Evolutionary conservation across 2,888 invertebrate species (phyloP).

Genomic region (Noctua comes): DNA sequence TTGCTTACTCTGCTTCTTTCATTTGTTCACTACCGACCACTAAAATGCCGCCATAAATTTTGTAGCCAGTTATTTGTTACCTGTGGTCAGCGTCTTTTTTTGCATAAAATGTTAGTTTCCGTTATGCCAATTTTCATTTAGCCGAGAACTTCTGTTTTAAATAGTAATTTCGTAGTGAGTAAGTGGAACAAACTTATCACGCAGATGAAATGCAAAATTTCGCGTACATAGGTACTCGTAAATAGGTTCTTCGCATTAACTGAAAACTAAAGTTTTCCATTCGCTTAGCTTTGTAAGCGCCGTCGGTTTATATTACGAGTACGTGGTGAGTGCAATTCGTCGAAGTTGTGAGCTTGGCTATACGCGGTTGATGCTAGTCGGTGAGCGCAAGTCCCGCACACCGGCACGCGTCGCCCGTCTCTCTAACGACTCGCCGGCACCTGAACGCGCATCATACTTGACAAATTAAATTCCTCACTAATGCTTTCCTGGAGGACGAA

Average conservation of each 20-base stretch:
- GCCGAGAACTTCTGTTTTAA: slow-evolving; percentile 1
- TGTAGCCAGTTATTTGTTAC: slow-evolving; percentile 43
- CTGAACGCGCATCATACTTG: slow-evolving; percentile 76
- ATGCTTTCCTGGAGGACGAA: slow-evolving; percentile 72
- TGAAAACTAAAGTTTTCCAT: slow-evolving; percentile 50
- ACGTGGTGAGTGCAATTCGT: slow-evolving; percentile 46
- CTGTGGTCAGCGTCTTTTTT: slow-evolving; percentile 41
- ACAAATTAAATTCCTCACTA: slow-evolving; percentile 79
- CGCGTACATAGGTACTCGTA: background rate
- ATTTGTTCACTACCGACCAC: slow-evolving; percentile 65
- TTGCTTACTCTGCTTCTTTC: slow-evolving; percentile 74
- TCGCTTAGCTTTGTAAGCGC: slow-evolving; percentile 39
- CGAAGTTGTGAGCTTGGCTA: slow-evolving; percentile 37
- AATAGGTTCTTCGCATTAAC: slow-evolving; percentile 38
- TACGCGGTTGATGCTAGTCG: slow-evolving; percentile 41
- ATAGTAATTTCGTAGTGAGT: slow-evolving; percentile 5
- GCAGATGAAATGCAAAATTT: slow-evolving; percentile 38
- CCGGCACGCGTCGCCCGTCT: slow-evolving; percentile 72
- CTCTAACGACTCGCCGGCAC: slow-evolving; percentile 73
- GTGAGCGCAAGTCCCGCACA: slow-evolving; percentile 70
- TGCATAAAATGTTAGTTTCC: slow-evolving; percentile 44
- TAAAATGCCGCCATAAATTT: slow-evolving; percentile 64
- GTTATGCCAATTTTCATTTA: slow-evolving; percentile 35
- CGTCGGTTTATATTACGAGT: slow-evolving; percentile 30
- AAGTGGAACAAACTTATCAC: slow-evolving; percentile 21